Base-by-base conservation (phyloP, 2,797 vertebrate species). In the Sphenodon punctatus region DNA sequence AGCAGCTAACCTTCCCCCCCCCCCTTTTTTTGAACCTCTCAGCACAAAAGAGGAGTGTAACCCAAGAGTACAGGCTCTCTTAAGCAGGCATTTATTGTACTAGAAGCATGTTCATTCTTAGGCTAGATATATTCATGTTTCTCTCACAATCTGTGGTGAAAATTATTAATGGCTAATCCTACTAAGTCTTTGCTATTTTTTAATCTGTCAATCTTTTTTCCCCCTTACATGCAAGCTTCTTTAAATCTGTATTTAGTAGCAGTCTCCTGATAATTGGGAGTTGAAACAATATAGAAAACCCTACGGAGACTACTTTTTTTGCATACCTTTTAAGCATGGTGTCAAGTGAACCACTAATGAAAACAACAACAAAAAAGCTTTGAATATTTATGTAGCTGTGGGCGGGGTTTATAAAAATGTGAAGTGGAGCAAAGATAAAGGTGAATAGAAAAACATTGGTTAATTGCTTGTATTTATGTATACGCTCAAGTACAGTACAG, bases 101-200 rank as follows among this genome's bases (percentile, higher is more conserved):
- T 78, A 4, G 12, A 2, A 3, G 22, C 9, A 2, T 8, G 42
- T 6, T 14, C 2, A 3, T 6, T 3, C 0, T 32, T 34, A 42
- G 6, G 3, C 14, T 19, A 6, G 5, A 8, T 16, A 6, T 19
- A 10, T 70, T 51, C 27, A 27, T 46, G 48, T n/a, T 5, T 51
- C 25, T 51, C 48, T 51, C 23, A 7, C 25, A 51, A 34, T 36
- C 10, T 53, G 10, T 17, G 69, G 3, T 32, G 38, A 20, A 9
- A 17, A 51, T 27, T 48, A 30, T 23, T 10, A 14, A 39, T 16
- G 17, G n/a, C n/a, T n/a, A n/a, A n/a, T n/a, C n/a, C 27, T 7
- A 34, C 27, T 32, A 42, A 19, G 25, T 22, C 16, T 59, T 25
- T 19, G 53, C 30, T 80, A 10, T 36, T 43, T 4, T 43, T 23